Evolutionary conservation across 2,113 vertebrate species (phyloP).

Genomic region (Canis aureus): DNA sequence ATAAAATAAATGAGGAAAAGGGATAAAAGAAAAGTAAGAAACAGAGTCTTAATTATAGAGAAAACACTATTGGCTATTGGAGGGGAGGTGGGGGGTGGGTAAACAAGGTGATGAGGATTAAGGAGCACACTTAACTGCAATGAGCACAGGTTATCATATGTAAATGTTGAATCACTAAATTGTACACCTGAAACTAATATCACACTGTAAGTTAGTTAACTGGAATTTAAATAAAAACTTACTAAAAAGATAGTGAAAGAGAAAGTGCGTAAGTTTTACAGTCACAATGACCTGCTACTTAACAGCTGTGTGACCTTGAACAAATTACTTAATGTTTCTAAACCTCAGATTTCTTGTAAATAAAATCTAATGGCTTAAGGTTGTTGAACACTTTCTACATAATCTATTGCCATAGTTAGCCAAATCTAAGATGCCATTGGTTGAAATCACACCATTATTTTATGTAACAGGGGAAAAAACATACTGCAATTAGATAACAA

Average conservation of each 20-base stretch:
- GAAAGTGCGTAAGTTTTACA: neutral
- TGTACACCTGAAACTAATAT: neutral
- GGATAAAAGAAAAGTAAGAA: neutral
- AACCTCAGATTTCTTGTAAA: constrained; percentile 27
- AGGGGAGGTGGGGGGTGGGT: neutral
- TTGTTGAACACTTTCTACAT: neutral
- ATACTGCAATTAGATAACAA: neutral
- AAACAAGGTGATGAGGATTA: neutral
- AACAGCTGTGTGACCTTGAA: neutral
- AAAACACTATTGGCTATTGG: neutral
- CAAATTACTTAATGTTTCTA: neutral
- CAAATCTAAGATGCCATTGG: neutral
- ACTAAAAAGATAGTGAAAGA: neutral
- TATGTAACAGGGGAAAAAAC: neutral
- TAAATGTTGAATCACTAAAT: neutral
- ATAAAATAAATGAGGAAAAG: neutral
- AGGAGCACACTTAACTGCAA: neutral
- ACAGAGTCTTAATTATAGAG: neutral
- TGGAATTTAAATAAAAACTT: neutral
- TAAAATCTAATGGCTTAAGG: neutral
- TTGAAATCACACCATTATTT: neutral
- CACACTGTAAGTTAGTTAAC: neutral
- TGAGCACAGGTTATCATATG: neutral
- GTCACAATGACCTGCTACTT: neutral
- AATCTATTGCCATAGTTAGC: neutral